phyloP scores from a whole-genome alignment of 2,888 invertebrate genomes.

The Platycheirus rosarum region DNA sequence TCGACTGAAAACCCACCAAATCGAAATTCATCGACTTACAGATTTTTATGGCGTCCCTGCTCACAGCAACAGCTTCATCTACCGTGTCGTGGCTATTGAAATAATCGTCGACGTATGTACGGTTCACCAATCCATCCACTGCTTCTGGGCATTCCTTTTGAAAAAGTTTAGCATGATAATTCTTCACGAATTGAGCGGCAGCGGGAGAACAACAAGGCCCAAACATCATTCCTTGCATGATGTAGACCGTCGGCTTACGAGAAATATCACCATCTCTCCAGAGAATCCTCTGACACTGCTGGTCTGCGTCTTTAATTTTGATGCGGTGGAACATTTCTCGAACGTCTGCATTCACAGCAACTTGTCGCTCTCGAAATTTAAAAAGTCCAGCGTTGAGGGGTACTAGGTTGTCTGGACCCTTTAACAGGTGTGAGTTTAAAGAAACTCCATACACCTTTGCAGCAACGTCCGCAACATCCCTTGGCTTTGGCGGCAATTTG shows the following conservation, averaged over 20 bases:
- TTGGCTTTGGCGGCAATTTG: conserved; percentile 31
- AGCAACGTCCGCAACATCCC: conserved; percentile 32
- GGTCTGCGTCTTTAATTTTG: not conserved
- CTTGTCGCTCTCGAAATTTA: conserved; percentile 1
- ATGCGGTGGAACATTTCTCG: conserved; percentile 26
- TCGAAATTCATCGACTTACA: conserved; percentile 30
- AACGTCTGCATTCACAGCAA: conserved; percentile 21
- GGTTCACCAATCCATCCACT: conserved; percentile 16
- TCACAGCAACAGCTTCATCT: conserved; percentile 23
- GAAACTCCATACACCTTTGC: conserved; percentile 12
- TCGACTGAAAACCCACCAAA: conserved; percentile 38
- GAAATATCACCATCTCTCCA: too few relatives aligned
- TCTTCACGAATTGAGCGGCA: conserved; percentile 13
- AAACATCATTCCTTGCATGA: conserved; percentile 32
- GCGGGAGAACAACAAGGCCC: conserved; percentile 23
- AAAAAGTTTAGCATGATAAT: conserved; percentile 25
- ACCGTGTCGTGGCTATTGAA: conserved; percentile 24
- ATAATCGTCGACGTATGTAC: conserved; percentile 29
- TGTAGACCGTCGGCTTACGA: too few relatives aligned
- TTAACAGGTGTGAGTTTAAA: conserved; percentile 17
- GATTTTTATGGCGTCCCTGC: conserved; percentile 12
- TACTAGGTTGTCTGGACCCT: conserved; percentile 7
- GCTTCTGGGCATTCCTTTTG: conserved; percentile 23
- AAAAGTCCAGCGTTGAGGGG: not conserved
- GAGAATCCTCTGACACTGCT: conserved; percentile 12